A percentile compares a stretch with the other conserved stretches of the same genome.
phyloP scores from a whole-genome alignment of 2,888 invertebrate species.

The Coelinius sp. region DNA sequence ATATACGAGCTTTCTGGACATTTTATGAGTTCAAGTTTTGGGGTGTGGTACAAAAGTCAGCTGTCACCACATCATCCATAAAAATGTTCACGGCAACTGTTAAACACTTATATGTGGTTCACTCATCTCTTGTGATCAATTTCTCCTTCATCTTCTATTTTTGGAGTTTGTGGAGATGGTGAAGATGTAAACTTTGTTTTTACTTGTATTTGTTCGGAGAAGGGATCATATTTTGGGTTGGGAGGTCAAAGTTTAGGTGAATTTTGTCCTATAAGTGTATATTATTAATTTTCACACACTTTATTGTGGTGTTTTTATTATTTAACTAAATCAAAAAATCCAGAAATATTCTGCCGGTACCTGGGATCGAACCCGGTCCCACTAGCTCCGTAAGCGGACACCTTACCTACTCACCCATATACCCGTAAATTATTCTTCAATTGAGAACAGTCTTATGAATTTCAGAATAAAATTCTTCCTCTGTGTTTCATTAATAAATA shows the following conservation, averaged over 20 bases:
- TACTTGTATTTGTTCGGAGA: neutral
- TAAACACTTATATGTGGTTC: neutral
- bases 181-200: neutral
- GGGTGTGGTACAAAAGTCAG: neutral
- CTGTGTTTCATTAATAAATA: no score
- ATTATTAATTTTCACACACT: no score
- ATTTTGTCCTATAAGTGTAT: neutral
- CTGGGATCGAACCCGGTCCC: no score
- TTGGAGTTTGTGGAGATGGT: neutral
- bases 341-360: no score
- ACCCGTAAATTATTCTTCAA: conserved; percentile 23
- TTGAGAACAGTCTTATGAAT: no score
- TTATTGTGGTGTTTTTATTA: no score
- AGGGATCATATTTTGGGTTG: neutral
- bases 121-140: conserved; percentile 4
- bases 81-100: neutral
- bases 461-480: no score
- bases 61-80: conserved; percentile 19
- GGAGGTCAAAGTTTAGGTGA: neutral
- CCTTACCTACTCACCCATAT: neutral
- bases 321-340: no score
- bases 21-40: conserved; percentile 12
- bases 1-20: conserved; percentile 3
- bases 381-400: no score
- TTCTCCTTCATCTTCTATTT: conserved; percentile 14